Evolutionary conservation across 2,888 invertebrate species (phyloP), one percentile per base, ranked within the genome.

Genomic region (Agrochola lychnidis): DNA sequence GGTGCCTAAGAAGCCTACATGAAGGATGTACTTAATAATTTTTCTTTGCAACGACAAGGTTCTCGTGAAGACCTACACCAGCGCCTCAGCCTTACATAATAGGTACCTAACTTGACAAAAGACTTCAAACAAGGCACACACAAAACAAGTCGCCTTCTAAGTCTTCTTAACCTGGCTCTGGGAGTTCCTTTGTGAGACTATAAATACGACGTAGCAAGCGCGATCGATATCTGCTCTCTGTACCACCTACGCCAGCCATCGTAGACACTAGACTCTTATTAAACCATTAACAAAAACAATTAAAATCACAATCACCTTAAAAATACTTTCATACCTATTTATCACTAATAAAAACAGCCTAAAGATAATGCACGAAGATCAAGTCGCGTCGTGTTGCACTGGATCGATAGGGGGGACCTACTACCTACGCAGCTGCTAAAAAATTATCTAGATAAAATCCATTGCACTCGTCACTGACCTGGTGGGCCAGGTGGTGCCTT

Each of bases 401-500:
- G 61, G 56, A n/a, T 64, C 25, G 22, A 51, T 6, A 22, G 2
- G 12, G 19, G 25, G 19, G 14, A n/a, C 22, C 40, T 22, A 16
- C 16, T 16, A 36, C n/a, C 14, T 25, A 42, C 5, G 1, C 3
- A 53, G 22, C 22, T 64, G n/a, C 25, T 9, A 9, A 42, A 42
- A 64, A 12, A 9, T 57, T 42, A 45, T 42, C 12, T 40, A n/a
- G 12, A 0, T 42, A 53, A 48, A 36, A 59, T 14, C 36, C 4
- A n/a, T 45, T 56, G 25, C 36, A 75, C 45, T 53, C 42, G 57
- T 63, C 36, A 74, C 68, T 74, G 4, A 78, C 78, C 78, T 63
- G 64, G 42, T 42, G 63, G 14, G 67, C 59, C 80, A 22, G 80
- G 57, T 4, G 82, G 77, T 4, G 42, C 48, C 71, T 72, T 66